Base-by-base conservation (phyloP, 2,888 invertebrate genomes). In the Cyclophora albipunctata region DNA sequence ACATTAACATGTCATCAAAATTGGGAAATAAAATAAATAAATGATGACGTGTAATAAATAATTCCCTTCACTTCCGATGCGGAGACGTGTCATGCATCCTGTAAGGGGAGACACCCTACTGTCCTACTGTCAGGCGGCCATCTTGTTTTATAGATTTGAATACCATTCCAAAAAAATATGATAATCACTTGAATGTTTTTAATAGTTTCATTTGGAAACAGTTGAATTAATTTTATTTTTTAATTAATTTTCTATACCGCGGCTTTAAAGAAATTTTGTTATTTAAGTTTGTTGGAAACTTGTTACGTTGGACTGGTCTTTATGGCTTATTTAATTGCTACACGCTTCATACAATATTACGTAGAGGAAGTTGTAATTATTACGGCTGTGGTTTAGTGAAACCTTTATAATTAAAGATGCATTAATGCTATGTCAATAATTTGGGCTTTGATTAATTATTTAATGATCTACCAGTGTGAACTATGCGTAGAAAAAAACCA, bases 31-130 rank as follows among this genome's bases (percentile, higher is more conserved):
- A 72, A 74, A 79, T 79, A 79, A 81, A 81, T 78, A 76, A 74
- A 75, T 69, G 72, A 71, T 73, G 71, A 66, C 66, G 68, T 59
- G 63, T 65, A 59, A 75, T 79, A 80, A 81, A 78, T 80, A 67
- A 78, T 74, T 72, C 67, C 62, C 58, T 68, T 65, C 67, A 74
- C 74, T 84, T 86, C 86, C 83, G 83, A 75, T 75, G 73, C 66
- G 66, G 71, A 63, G 67, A 64, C 67, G 67, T 66, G 71, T 60
- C 62, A 64, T 58, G 67, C 67, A 71, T 79, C 80, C 80, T 79
- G 78, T 69, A 68, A 37, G 80, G 82, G 85, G 84, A 71, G 78
- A 57, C 77, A 78, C 84, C 84, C 85, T 74, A 75, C 66, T 20
- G 43, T 42, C 37, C 47, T 50, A 50, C 20, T 54, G 49, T 51